These are phyloP conservation scores for Cantharis lateralis DNA, from an alignment of 2,888 invertebrate species.

Conservation along the genomic window DNA sequence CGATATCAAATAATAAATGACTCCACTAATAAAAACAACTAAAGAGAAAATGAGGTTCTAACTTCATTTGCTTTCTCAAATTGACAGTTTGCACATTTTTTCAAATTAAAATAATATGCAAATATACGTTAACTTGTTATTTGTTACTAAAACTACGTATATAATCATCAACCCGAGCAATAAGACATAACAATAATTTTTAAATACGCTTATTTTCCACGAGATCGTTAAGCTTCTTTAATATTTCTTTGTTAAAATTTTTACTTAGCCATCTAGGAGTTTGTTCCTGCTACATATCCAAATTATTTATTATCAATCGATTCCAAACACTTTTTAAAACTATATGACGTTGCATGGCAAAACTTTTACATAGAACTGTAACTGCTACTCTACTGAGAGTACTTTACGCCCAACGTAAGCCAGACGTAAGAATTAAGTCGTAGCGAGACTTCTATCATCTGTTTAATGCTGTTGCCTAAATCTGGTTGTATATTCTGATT, in stretches of 20 bases:
- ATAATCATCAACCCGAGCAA: background rate
- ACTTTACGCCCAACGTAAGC: background rate
- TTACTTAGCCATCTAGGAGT: background rate
- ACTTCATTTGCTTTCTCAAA: conserved; percentile 30
- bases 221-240: background rate
- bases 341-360: background rate
- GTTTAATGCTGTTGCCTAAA: no score
- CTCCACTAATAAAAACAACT: conserved; percentile 26
- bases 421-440: background rate
- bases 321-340: background rate
- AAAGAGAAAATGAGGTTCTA: conserved; percentile 29
- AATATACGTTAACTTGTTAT: conserved; percentile 4
- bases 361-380: no score
- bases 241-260: background rate
- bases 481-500: no score
- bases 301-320: background rate
- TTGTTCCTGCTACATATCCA: background rate
- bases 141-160: background rate
- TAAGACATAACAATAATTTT: background rate
- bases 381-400: no score
- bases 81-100: conserved; percentile 30
- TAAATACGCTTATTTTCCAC: background rate
- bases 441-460: no score
- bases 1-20: conserved; percentile 30
- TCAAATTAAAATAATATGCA: conserved; percentile 30